Evolutionary conservation across 2,113 vertebrate species (phyloP), one percentile per base, ranked within the genome.

Genomic region (Eudorcas thomsonii): DNA sequence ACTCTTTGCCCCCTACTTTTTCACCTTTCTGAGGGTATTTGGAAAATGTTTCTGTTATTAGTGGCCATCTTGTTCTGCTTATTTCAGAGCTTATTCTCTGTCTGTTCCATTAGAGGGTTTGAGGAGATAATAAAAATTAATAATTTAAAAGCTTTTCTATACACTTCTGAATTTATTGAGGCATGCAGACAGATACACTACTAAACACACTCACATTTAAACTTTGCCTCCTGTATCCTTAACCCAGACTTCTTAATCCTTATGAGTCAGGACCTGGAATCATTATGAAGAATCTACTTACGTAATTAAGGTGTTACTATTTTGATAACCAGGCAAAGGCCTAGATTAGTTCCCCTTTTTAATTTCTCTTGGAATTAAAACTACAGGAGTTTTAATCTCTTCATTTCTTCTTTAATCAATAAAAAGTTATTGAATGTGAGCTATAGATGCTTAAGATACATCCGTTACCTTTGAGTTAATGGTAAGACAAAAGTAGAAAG

Each of bases 11-110:
- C 62, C 62, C 77, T 80, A 25, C 3, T 95, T 88, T 92, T 93
- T 21, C 88, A 74, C 83, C 84, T 93, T 92, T 96, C 62, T 28
- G 67, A 86, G 30, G 45, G 45, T 95, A 45, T 93, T 62, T n/a
- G 43, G 94, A 74, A 90, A 87, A 88, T n/a, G 52, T 77, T 96
- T 67, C 59, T 96, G 28, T 93, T 95, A 36, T 26, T 92, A 80
- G 1, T 97, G 52, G n/a, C 36, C 21, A 64, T 95, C 54, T 94
- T 80, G 60, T 85, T 84, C 25, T 25, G 89, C 21, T 82, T 88
- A 94, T 92, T 92, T 33, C 54, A 86, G 23, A 93, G 54, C 26
- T 67, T 84, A 55, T 39, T 67, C 26, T 92, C 43, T 57, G 12
- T 50, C 25, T 78, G 8, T 64, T 77, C 57, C 95, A 26, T 23